Percentiles rank a stretch among this genome's conserved stretches.
Conservation (phyloP, 2,888 invertebrate genomes). For the Oscheius sp. region DNA sequence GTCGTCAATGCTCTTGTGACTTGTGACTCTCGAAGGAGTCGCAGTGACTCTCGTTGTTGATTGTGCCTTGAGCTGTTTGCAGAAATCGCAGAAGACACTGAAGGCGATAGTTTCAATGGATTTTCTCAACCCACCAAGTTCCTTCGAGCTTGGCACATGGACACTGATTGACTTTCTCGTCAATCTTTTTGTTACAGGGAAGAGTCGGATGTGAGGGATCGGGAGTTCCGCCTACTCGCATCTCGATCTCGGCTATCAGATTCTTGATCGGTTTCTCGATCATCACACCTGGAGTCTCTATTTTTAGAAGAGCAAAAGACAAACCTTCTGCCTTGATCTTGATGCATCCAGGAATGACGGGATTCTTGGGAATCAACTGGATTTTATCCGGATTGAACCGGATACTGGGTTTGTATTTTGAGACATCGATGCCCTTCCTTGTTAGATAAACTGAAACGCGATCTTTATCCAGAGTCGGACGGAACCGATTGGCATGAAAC, state of each 20-base stretch:
- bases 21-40: conserved; percentile 49
- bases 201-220: conserved; percentile 72
- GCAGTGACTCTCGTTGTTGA: conserved; percentile 59
- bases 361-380: conserved; percentile 72
- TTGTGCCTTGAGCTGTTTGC: conserved; percentile 70
- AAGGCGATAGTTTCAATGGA: conserved; percentile 18
- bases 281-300: conserved; percentile 54
- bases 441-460: conserved; percentile 69
- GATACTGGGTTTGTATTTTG: conserved; percentile 70
- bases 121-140: conserved; percentile 59
- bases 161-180: conserved; percentile 72
- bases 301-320: neutral
- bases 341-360: conserved; percentile 72
- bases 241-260: conserved; percentile 71
- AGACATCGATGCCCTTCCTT: conserved; percentile 70
- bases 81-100: conserved; percentile 73
- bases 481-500: too few relatives aligned
- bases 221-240: conserved; percentile 71
- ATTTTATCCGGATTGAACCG: conserved; percentile 73
- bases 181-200: conserved; percentile 72
- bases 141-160: conserved; percentile 72
- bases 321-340: conserved; percentile 71
- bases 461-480: neutral
- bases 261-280: conserved; percentile 68
- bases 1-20: conserved; percentile 59